phyloP scores from a whole-genome alignment of 2,888 invertebrate species.

The Argynnis bischoffii region DNA sequence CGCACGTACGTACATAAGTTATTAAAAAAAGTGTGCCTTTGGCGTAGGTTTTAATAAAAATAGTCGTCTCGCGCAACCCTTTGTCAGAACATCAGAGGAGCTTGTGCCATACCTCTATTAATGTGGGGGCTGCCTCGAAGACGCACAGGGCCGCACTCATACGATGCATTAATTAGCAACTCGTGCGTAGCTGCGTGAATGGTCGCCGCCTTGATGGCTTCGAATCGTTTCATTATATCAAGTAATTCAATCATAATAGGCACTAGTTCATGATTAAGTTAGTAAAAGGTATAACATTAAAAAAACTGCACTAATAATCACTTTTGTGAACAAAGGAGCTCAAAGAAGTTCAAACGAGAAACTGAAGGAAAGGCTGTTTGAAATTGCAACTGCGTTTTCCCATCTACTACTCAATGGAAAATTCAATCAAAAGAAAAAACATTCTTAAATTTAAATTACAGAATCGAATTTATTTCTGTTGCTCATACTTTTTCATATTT shows the following conservation, averaged over 20 bases:
- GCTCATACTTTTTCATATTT: conserved; percentile 40
- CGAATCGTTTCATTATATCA: background rate
- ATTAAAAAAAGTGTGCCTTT: conserved; percentile 80
- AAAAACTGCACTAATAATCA: conserved; percentile 2
- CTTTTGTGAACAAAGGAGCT: conserved; percentile 2
- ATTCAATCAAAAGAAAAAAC: conserved; percentile 31
- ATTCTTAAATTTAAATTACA: conserved; percentile 35
- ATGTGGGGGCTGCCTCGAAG: conserved; percentile 70
- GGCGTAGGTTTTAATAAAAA: conserved; percentile 81
- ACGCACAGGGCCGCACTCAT: conserved; percentile 64
- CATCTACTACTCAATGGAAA: conserved; percentile 23
- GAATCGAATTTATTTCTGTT: conserved; percentile 39
- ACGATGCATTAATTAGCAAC: conserved; percentile 49
- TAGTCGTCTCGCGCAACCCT: conserved; percentile 77
- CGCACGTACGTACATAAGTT: conserved; percentile 75
- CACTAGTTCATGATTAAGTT: background rate
- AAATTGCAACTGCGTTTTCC: conserved; percentile 18
- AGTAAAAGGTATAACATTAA: background rate
- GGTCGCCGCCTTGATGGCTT: background rate
- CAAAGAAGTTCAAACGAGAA: conserved; percentile 16
- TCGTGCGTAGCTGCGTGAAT: too few species aligned
- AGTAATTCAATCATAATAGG: background rate
- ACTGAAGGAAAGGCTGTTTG: conserved; percentile 6
- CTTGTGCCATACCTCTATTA: conserved; percentile 72
- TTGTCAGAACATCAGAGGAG: conserved; percentile 78